Conservation (phyloP, 2,888 invertebrate genomes). For the Torymus auratus region DNA sequence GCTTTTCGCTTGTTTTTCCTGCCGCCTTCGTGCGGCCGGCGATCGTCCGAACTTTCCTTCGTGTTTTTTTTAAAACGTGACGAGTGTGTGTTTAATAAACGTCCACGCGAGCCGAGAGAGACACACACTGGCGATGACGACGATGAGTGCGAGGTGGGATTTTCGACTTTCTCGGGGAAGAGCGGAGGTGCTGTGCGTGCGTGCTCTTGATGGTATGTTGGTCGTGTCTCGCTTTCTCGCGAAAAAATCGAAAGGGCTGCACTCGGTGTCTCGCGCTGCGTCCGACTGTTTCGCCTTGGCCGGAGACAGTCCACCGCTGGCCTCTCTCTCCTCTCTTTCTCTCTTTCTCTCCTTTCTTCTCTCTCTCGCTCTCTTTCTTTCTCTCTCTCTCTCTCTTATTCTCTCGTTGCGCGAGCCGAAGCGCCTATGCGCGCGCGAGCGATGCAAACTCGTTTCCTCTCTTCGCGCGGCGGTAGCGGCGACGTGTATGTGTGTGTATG, state of each 20-base stretch:
- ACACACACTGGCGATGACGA: too few species aligned
- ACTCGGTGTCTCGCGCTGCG: slow-evolving; percentile 56
- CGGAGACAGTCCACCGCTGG: slow-evolving; percentile 50
- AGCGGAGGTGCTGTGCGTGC: too few species aligned
- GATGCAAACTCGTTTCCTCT: slow-evolving; percentile 74
- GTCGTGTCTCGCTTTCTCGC: not conserved
- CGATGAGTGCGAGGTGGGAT: too few species aligned
- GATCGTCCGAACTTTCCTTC: slow-evolving; percentile 4
- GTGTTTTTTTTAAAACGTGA: too few species aligned
- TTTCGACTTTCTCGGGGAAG: too few species aligned
- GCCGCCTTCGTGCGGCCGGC: slow-evolving; percentile 7
- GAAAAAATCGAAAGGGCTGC: slow-evolving; percentile 53
- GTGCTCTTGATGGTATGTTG: too few species aligned
- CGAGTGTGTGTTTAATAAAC: too few species aligned
- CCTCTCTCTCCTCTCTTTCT: slow-evolving; percentile 1
- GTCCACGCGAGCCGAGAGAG: too few species aligned
- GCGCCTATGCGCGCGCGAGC: slow-evolving; percentile 65
- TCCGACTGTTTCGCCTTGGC: slow-evolving; percentile 52
- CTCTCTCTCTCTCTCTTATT: slow-evolving; percentile 17
- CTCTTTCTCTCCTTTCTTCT: slow-evolving; percentile 14
- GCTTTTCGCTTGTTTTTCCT: slow-evolving; percentile 35
- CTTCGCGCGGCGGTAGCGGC: not conserved
- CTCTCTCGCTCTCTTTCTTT: slow-evolving; percentile 21
- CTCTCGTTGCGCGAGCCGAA: slow-evolving; percentile 31
- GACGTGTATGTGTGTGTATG: not conserved